These are phyloP conservation scores for Gymnopithys bicolor DNA, from an alignment of 2,797 vertebrate species.

Conservation along the genomic window DNA sequence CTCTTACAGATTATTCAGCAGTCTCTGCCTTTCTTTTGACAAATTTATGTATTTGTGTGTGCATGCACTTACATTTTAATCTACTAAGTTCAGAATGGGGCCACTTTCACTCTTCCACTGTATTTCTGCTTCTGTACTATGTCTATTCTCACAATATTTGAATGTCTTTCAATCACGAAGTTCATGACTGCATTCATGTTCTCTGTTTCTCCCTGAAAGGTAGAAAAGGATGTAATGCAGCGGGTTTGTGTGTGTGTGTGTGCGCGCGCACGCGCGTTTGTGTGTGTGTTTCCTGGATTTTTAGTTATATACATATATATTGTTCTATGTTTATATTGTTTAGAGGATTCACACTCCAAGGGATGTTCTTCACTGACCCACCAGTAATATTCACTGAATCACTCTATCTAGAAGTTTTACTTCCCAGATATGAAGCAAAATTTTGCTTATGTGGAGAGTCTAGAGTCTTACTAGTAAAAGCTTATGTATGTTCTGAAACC, in stretches of 20 bases:
- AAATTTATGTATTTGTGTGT: neutral
- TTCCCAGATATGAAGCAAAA: neutral
- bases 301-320: neutral
- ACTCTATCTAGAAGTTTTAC: neutral
- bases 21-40: neutral
- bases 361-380: neutral
- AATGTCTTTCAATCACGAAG: neutral
- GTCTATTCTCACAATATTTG: neutral
- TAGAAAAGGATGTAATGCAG: neutral
- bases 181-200: neutral
- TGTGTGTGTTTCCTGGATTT: neutral
- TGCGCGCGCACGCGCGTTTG: no score
- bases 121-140: neutral
- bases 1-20: neutral
- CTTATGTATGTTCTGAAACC: neutral
- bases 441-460: neutral
- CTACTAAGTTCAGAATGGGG: neutral
- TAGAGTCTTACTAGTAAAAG: neutral
- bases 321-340: fast-evolving
- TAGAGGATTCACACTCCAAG: neutral
- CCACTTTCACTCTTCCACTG: neutral
- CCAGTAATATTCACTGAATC: neutral
- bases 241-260: neutral
- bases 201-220: neutral
- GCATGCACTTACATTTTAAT: neutral